Conservation (phyloP, 2,888 invertebrate genomes). For the Meteorus colon region DNA sequence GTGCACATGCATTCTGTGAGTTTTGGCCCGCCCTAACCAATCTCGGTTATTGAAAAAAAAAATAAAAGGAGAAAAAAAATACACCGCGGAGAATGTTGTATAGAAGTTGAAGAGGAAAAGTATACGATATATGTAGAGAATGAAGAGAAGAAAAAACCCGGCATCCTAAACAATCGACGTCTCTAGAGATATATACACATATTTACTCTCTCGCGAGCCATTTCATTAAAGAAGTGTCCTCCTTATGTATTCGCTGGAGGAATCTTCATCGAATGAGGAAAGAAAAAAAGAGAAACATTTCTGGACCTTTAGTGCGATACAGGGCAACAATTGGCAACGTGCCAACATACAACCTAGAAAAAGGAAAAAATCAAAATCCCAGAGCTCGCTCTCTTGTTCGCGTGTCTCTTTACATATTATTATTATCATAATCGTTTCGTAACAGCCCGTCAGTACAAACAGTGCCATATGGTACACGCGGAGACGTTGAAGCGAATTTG, state of each 20-base stretch:
- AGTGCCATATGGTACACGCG: constrained; percentile 69
- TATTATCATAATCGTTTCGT: constrained; percentile 68
- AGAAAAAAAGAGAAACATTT: constrained; percentile 27
- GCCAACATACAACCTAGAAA: constrained; percentile 32
- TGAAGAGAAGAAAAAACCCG: constrained; percentile 46
- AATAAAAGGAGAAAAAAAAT: too few species aligned
- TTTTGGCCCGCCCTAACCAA: constrained; percentile 58
- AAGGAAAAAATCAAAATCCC: neutral
- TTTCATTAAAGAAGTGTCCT: constrained; percentile 61
- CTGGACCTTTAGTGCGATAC: constrained; percentile 17
- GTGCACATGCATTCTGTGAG: constrained; percentile 36
- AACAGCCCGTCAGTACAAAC: constrained; percentile 67
- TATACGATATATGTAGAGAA: constrained; percentile 6
- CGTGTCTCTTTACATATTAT: constrained; percentile 50
- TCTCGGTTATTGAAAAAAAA: constrained; percentile 63
- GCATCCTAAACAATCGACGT: constrained; percentile 62
- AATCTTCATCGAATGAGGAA: constrained; percentile 30
- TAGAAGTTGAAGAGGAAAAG: constrained; percentile 14
- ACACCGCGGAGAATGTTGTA: constrained; percentile 38
- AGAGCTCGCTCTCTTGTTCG: neutral
- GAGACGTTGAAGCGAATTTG: constrained; percentile 46
- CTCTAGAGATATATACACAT: constrained; percentile 54
- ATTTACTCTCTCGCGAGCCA: constrained; percentile 54
- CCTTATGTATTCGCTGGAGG: constrained; percentile 17
- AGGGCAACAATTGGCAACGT: constrained; percentile 28